A percentile compares a stretch with the other conserved stretches of the same genome.
These are phyloP conservation scores for Julus scandinavius DNA, from an alignment of 2,888 invertebrate genomes.

Conservation along the genomic window DNA sequence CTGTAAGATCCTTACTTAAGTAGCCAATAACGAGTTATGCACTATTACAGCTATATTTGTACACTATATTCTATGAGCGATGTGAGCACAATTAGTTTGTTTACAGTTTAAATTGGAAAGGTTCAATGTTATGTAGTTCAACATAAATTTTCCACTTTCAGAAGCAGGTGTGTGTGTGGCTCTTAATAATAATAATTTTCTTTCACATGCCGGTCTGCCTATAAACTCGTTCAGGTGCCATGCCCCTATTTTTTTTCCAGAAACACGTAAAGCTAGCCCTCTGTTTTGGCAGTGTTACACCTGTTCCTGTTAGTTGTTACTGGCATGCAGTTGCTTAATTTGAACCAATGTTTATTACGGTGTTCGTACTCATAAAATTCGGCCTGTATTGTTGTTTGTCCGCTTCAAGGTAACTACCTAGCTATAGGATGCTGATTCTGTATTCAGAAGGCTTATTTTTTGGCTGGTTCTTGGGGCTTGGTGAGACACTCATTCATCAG, in stretches of 20 bases:
- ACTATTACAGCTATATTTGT: too few relatives aligned
- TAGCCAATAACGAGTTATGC: too few relatives aligned
- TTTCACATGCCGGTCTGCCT: not conserved
- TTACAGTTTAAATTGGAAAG: not conserved
- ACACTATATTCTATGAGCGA: not conserved
- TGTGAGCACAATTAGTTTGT: not conserved
- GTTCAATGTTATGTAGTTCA: not conserved
- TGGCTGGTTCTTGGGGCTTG: not conserved
- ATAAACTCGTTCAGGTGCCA: constrained; percentile 16
- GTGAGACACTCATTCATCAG: constrained; percentile 14
- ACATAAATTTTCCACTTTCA: constrained; percentile 2
- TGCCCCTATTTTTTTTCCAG: not conserved
- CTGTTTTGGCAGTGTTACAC: not conserved
- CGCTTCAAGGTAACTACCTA: not conserved
- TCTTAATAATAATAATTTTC: not conserved
- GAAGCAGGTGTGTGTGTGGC: not conserved
- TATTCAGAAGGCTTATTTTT: not conserved
- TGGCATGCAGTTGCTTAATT: constrained; percentile 1
- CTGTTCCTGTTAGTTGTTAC: not conserved
- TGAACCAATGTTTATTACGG: not conserved
- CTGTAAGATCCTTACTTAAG: too few relatives aligned
- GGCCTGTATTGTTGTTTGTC: not conserved
- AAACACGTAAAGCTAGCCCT: not conserved
- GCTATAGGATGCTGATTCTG: not conserved
- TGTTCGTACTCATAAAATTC: constrained; percentile 11